A percentile compares a stretch with the other conserved stretches of the same genome.
These are phyloP conservation scores for Cantharis nigra DNA, from an alignment of 2,888 invertebrate species.

Conservation along the genomic window DNA sequence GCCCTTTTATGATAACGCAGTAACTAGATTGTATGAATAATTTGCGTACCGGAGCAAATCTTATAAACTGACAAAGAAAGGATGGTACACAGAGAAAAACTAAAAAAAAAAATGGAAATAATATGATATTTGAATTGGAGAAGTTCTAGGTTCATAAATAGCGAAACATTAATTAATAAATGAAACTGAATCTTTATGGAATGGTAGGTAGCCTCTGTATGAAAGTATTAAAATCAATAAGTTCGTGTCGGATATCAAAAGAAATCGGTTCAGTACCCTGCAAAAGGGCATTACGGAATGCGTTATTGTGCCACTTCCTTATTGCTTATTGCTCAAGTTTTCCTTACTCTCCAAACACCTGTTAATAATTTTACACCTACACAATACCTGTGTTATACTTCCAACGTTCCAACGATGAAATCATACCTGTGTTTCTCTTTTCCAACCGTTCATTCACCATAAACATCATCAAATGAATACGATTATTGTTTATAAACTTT, in stretches of 20 bases:
- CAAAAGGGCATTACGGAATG: constrained; percentile 29
- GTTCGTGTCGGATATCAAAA: constrained; percentile 29
- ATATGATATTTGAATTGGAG: no score
- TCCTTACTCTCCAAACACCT: constrained; percentile 26
- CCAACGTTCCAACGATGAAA: constrained; percentile 13
- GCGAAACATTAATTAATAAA: background rate
- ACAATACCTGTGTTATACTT: constrained; percentile 2
- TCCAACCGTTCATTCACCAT: constrained; percentile 7
- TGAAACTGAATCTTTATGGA: background rate
- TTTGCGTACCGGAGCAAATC: background rate
- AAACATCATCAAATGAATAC: constrained; percentile 17
- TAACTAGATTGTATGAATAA: background rate
- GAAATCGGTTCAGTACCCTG: constrained; percentile 32
- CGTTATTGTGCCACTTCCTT: constrained; percentile 30
- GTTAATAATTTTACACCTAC: constrained; percentile 31
- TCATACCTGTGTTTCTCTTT: constrained; percentile 15
- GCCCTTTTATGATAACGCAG: background rate
- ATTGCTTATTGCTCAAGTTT: constrained; percentile 26
- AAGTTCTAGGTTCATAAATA: no score
- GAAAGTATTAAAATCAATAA: background rate
- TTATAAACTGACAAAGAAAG: background rate
- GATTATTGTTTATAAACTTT: constrained; percentile 2
- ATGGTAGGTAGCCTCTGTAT: constrained; percentile 3
- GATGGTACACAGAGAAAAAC: no score
- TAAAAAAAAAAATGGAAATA: no score